These are phyloP conservation scores for Spongilla lacustris DNA, from an alignment of 37 sponge, comb jelly and placozoan species.

Conservation along the genomic window DNA sequence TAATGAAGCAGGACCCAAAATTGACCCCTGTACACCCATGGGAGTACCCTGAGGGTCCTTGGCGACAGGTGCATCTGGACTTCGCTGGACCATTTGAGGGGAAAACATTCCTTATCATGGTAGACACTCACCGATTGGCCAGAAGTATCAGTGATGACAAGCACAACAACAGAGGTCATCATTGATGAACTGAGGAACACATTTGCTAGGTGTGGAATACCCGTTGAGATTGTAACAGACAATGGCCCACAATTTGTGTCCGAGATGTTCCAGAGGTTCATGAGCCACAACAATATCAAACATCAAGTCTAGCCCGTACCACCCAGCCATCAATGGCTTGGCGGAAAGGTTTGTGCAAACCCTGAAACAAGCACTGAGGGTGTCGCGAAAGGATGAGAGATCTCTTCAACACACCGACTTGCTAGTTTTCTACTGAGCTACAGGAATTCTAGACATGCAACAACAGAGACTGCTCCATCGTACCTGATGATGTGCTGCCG, in stretches of 20 bases:
- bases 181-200: not conserved
- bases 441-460: not conserved
- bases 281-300: not conserved
- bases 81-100: slow-evolving; percentile 13
- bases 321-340: slow-evolving; percentile 15
- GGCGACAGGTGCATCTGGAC: not conserved
- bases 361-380: slow-evolving; percentile 6
- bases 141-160: slow-evolving; percentile 3
- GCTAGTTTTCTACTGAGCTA: slow-evolving; percentile 1
- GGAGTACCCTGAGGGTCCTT: not conserved
- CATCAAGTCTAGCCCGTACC: slow-evolving; percentile 16
- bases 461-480: not conserved
- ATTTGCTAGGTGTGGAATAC: slow-evolving; percentile 24
- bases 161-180: not conserved
- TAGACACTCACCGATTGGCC: slow-evolving; percentile 40
- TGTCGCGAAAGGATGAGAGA: not conserved
- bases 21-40: not conserved
- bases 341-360: slow-evolving; percentile 22
- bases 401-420: not conserved
- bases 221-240: slow-evolving; percentile 13
- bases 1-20: not conserved
- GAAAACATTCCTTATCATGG: not conserved
- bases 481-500: slow-evolving; percentile 13
- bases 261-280: slow-evolving; percentile 3
- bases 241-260: slow-evolving; percentile 22